Conservation (phyloP, 2,888 invertebrate species). For the Antheraea yamamai region DNA sequence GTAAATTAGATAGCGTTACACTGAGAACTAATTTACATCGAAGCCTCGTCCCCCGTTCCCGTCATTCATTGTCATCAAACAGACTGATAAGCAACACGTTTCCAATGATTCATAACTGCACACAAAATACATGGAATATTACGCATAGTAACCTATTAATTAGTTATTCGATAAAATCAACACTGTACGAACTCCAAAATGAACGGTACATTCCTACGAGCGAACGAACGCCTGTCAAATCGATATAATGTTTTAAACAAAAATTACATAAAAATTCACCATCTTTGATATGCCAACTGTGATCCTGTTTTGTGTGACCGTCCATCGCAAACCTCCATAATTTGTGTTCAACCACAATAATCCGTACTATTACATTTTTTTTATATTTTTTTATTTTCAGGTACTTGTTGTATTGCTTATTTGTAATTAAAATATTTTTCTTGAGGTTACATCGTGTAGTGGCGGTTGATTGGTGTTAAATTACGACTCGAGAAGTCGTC, state of each 20-base stretch:
- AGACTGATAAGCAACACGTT: constrained; percentile 13
- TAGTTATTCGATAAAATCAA: constrained; percentile 5
- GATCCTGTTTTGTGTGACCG: constrained; percentile 35
- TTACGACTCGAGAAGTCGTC: constrained; percentile 30
- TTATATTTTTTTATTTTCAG: constrained; percentile 65
- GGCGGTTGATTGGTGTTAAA: constrained; percentile 53
- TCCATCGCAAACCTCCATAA: constrained; percentile 50
- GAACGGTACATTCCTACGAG: constrained; percentile 26
- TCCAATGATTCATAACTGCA: neutral
- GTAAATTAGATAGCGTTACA: constrained; percentile 21
- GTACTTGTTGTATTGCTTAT: constrained; percentile 80
- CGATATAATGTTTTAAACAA: constrained; percentile 33
- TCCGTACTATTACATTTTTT: constrained; percentile 67
- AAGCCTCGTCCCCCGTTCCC: constrained; percentile 8
- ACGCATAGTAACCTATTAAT: constrained; percentile 15
- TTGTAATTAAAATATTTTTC: constrained; percentile 68
- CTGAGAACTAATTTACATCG: neutral
- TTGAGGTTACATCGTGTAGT: constrained; percentile 47
- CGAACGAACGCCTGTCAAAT: constrained; percentile 31
- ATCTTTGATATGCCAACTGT: constrained; percentile 41
- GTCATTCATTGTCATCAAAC: neutral
- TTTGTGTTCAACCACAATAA: constrained; percentile 62
- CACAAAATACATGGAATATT: constrained; percentile 11
- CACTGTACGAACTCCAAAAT: constrained; percentile 19
- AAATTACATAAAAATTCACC: constrained; percentile 33